Base-by-base conservation (phyloP, 2,113 vertebrate genomes). In the Chaenocephalus aceratus region DNA sequence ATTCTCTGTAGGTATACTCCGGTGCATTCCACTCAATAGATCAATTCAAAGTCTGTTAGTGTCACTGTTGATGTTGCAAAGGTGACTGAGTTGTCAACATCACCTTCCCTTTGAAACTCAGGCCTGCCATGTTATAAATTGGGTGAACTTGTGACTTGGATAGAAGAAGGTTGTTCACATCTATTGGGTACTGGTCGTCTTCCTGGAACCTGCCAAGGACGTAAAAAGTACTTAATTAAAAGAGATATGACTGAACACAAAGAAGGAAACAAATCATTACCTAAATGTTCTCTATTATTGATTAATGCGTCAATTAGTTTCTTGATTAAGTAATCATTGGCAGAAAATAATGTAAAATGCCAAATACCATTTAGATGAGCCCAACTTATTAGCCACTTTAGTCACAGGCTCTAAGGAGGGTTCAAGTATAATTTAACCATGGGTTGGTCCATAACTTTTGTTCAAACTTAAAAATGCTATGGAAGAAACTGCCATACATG, bases 231-330 rank as follows among this genome's bases (percentile, higher is more conserved):
- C 26, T 23, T 14, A 45, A 49, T 14, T 10, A 8, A 0, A 60
- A 66, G 4, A 60, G 75, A 75, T 90, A 77, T 65, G 82, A 68
- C 13, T 45, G 15, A 57, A 75, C 44, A 21, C 45, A 8, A 13
- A 21, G 57, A 48, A 68, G 30, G 30, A 16, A 16, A 41, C 41
- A 26, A 67, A 21, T 5, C 4, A 11, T 48, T 16, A 30, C 46
- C 26, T 13, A 11, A 11, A 26, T 44, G 23, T 16, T 1, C 59
- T 70, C 18, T 3, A 23, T 46, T 41, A 52, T 41, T 30, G 18
- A 15, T 49, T 15, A 1, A 14, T 10, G 4, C 68, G 10, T 26
- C 2, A 1, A 6, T 26, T 5, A 7, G 46, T 12, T 62, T 62
- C 18, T 53, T 60, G 15, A 15, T n/a, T 23, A 52, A 46, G 3